Evolutionary conservation across 2,888 invertebrate species (phyloP), one percentile per base, ranked within the genome.

Genomic region (Temnothorax unifasciatus): DNA sequence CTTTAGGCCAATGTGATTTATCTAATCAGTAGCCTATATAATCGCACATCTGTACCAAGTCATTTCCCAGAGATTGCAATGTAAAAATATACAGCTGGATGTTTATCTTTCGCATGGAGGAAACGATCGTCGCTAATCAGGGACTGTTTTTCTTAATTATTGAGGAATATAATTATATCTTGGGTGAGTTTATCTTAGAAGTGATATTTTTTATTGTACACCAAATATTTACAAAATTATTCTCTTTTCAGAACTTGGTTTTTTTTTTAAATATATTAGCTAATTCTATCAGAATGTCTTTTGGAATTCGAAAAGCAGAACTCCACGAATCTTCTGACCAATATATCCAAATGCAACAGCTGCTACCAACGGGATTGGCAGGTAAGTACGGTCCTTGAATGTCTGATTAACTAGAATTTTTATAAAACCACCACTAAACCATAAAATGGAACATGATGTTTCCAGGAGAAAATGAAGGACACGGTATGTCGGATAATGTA

Each of bases 301-400:
- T 18, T n/a, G 11, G 3, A 34, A 44, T 6, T 71, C 25, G 13
- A 57, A 11, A 57, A 59, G n/a, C 4, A 11, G 25, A 57, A 25
- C 18, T 21, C 8, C 0, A 5, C 1, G 54, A 52, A 54, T 52
- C 44, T 59, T 71, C 47, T 47, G 75, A 69, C 6, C 69, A 68
- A 13, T 15, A n/a, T 13, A 47, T 85, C 3, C 61, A 84, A 38
- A 63, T 82, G 54, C 44, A 82, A 34, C 69, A 74, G 9, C 13
- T 85, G 18, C 13, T 82, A 6, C 75, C 82, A 75, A 57, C 2
- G 2, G 21, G 25, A 82, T 66, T 66, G 34, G 18, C 47, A 9
- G 41, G 82, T 82, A n/a, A 74, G 52, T n/a, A 25, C 50, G n/a
- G 13, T 3, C 0, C 15, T 4, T 34, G 21, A 74, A 6, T 29